These are phyloP conservation scores for Delichon dasypus DNA, from an alignment of 2,797 vertebrate genomes.

Conservation along the genomic window DNA sequence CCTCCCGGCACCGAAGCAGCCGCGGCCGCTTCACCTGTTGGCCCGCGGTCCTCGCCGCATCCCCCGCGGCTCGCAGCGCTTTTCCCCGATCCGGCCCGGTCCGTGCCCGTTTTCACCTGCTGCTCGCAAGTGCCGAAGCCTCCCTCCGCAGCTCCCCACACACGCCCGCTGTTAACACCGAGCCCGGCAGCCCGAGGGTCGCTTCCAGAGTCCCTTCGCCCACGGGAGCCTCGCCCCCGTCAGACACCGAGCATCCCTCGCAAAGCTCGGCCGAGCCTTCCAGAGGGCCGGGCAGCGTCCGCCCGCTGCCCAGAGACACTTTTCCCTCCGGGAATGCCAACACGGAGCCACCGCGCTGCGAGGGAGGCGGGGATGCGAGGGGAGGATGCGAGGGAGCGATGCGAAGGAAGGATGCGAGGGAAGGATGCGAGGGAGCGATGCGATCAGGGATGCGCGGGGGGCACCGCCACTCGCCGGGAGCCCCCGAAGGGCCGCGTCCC, in stretches of 20 bases:
- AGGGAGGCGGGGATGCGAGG: not conserved
- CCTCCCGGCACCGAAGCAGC: not conserved
- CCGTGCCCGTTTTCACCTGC: not conserved
- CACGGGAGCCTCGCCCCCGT: not conserved
- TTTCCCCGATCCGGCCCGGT: not conserved
- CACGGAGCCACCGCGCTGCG: not conserved
- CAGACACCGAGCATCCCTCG: not conserved
- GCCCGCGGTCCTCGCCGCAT: not conserved
- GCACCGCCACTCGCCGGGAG: not conserved
- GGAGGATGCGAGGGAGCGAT: not conserved
- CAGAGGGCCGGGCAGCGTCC: not conserved
- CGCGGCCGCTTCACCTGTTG: conserved; percentile 17
- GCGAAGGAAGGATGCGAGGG: not conserved
- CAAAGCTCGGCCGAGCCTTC: not conserved
- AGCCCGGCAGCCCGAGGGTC: not conserved
- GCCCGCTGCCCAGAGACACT: not conserved
- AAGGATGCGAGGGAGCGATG: not conserved
- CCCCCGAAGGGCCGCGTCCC: not conserved
- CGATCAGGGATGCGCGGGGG: not conserved
- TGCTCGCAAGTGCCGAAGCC: not conserved
- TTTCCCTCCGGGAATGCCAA: not conserved
- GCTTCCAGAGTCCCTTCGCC: not conserved
- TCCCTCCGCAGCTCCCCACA: not conserved
- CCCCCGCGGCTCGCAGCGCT: not conserved
- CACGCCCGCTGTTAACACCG: not conserved